Base-by-base conservation (phyloP, 2,797 vertebrate species). In the Micropoecilia bifurca region DNA sequence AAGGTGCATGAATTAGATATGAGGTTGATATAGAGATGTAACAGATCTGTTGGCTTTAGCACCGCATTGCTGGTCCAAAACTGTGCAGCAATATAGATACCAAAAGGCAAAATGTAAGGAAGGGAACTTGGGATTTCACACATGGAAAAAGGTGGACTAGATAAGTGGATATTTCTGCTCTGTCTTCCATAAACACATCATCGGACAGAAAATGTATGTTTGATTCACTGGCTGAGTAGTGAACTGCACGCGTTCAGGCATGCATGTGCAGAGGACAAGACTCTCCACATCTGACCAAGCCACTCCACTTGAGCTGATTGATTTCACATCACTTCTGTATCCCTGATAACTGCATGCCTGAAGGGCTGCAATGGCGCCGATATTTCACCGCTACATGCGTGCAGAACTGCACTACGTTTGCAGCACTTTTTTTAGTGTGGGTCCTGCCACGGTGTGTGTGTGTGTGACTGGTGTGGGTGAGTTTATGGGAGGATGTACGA, bases 271-370 rank as follows among this genome's bases (percentile, higher is more conserved):
- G 73, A 79, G 88, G 84, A 88, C 79, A 78, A 80, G 85, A 77
- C 80, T 86, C 84, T 30, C 80, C 77, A 82, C 75, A 53, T 81
- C 79, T 79, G 77, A 81, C 86, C 90, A 87, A 90, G 86, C 79
- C 92, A 89, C 83, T 93, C 89, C 90, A 93, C 94, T 95, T 93
- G 87, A 89, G 87, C 90, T 89, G 94, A 96, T 95, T 95, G 94
- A 95, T 95, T 95, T 95, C 85, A 90, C 93, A 95, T 95, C 93
- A 93, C 87, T 92, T 88, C 80, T 90, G 85, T 92, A 90, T 91
- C 92, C 90, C 94, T 88, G 89, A 95, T 95, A 94, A 95, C 93
- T 90, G 90, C 93, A 90, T 90, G 91, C 85, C 92, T 91, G 83
- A 83, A 92, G 91, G 92, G 89, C 92, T 92, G 89, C 87, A 90